phyloP scores from a whole-genome alignment of 2,797 vertebrate genomes.

The Phrynocephalus forsythii region DNA sequence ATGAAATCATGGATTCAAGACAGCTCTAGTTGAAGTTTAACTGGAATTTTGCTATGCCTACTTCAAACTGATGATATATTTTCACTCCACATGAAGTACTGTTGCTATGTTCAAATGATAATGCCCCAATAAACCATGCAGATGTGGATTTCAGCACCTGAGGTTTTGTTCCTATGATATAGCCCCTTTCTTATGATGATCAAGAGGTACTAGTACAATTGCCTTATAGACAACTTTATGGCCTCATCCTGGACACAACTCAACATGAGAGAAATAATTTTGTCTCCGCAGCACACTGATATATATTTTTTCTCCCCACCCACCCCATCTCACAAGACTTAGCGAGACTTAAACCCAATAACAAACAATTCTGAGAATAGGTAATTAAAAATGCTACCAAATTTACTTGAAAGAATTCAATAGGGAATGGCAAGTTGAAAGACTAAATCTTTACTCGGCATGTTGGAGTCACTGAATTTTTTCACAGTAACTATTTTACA shows the following conservation, averaged over 20 bases:
- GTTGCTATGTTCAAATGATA: not conserved
- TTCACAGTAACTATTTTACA: slow-evolving; percentile 47
- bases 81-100: not conserved
- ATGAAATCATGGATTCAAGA: not conserved
- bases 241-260: not conserved
- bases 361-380: not conserved
- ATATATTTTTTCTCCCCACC: too few species aligned
- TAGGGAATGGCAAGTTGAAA: slow-evolving; percentile 44
- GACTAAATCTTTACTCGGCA: slow-evolving; percentile 55
- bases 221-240: not conserved
- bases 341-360: not conserved
- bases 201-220: not conserved
- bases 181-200: not conserved
- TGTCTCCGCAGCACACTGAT: not conserved
- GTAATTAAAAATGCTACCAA: slow-evolving; percentile 2
- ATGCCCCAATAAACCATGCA: not conserved
- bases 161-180: not conserved
- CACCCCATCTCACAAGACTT: not conserved
- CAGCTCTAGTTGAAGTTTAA: not conserved
- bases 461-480: slow-evolving; percentile 47
- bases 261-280: not conserved
- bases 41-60: not conserved
- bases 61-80: not conserved
- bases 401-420: slow-evolving; percentile 45
- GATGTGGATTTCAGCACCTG: not conserved